phyloP scores from a whole-genome alignment of 2,888 invertebrate species.

The Callinectes sapidus region DNA sequence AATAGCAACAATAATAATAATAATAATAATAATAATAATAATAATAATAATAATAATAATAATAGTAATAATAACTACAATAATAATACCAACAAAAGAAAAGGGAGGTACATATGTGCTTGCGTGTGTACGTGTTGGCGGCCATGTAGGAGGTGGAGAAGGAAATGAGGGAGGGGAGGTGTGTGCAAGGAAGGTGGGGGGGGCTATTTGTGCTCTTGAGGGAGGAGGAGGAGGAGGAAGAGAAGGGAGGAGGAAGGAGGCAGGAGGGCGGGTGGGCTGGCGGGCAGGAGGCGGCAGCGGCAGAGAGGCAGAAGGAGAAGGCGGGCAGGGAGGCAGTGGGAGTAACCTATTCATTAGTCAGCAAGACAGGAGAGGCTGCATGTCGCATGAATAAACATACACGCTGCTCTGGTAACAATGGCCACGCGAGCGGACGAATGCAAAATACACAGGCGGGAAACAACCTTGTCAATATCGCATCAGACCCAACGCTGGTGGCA shows the following conservation, averaged over 20 bases:
- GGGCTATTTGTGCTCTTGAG: background rate
- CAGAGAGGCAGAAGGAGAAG: background rate
- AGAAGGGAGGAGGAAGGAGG: too few species aligned
- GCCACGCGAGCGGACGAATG: background rate
- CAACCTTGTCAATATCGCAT: background rate
- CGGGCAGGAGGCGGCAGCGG: background rate
- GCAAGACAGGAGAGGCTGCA: background rate
- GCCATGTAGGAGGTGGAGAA: background rate
- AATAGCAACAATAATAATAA: too few species aligned
- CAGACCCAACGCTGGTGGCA: background rate
- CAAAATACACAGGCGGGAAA: slow-evolving; percentile 25
- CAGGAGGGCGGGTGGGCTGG: too few species aligned
- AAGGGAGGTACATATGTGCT: background rate
- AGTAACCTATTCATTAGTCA: background rate
- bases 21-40: too few species aligned
- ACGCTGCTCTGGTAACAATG: background rate
- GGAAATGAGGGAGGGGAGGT: background rate
- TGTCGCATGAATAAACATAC: slow-evolving; percentile 36
- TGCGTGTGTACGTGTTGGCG: background rate
- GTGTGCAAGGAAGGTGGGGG: background rate
- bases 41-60: too few species aligned
- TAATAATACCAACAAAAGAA: background rate
- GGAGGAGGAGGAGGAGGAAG: background rate
- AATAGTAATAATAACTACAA: background rate
- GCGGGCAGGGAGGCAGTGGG: slow-evolving; percentile 1